Evolutionary conservation across 1,140 invertebrate species (phyloP).

Genomic region (Drosophila trapezifrons): DNA sequence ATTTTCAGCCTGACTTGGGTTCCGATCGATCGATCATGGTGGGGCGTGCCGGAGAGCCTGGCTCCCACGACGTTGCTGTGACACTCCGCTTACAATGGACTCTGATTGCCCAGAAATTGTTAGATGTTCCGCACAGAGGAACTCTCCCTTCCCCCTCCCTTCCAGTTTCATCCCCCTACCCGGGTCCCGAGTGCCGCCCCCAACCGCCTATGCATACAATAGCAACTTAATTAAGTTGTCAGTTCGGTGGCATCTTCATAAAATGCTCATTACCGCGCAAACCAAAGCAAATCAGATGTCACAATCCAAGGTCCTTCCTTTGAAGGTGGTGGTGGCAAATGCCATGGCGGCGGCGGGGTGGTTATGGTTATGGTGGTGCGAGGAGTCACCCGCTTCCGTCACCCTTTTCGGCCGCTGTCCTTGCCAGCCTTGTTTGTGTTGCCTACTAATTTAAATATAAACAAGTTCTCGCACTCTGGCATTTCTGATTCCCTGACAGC

Average conservation of each 20-base stretch:
- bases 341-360: slow-evolving; percentile 1
- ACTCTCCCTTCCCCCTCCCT: background rate
- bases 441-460: slow-evolving; percentile 81
- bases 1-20: slow-evolving; percentile 5
- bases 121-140: slow-evolving; percentile 18
- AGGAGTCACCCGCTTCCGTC: slow-evolving; percentile 34
- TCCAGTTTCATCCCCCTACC: background rate
- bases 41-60: slow-evolving; percentile 12
- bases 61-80: slow-evolving; percentile 1
- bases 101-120: slow-evolving; percentile 58
- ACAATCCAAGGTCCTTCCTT: slow-evolving; percentile 66
- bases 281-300: slow-evolving; percentile 68
- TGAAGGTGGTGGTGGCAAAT: slow-evolving; percentile 17
- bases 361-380: slow-evolving; percentile 33
- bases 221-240: slow-evolving; percentile 81
- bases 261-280: slow-evolving; percentile 69
- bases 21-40: slow-evolving; percentile 60
- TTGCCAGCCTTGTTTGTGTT: slow-evolving; percentile 56
- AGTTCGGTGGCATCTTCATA: slow-evolving; percentile 68
- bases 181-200: slow-evolving; percentile 13
- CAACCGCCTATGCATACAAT: slow-evolving; percentile 54
- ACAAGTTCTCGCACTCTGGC: slow-evolving; percentile 67
- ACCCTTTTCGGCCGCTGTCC: slow-evolving; percentile 55
- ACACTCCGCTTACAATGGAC: slow-evolving; percentile 50
- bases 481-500: slow-evolving; percentile 53